These are phyloP conservation scores for Rynchops niger DNA, from an alignment of 2,113 vertebrate species.

Conservation along the genomic window DNA sequence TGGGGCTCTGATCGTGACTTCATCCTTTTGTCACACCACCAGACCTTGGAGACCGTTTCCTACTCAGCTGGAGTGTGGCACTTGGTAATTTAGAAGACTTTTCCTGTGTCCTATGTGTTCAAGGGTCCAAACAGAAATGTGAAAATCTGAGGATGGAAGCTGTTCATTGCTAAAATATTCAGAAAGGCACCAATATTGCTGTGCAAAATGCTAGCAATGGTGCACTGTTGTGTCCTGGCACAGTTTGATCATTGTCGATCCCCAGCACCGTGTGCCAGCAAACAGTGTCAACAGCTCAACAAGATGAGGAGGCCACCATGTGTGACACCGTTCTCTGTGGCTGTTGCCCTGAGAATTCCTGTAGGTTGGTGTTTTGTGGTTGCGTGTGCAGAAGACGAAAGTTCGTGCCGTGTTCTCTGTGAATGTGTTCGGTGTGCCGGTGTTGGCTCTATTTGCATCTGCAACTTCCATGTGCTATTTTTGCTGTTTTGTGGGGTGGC, in stretches of 20 bases:
- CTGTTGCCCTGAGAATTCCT: not conserved
- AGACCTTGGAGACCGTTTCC: not conserved
- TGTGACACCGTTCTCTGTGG: not conserved
- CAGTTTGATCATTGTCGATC: fast-evolving
- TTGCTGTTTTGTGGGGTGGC: fast-evolving
- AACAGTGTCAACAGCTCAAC: fast-evolving
- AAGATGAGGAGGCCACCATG: fast-evolving
- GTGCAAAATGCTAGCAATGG: not conserved
- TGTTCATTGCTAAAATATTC: not conserved
- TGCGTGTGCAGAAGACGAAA: fast-evolving
- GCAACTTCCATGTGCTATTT: fast-evolving
- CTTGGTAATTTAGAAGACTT: not conserved
- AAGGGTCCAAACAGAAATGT: not conserved
- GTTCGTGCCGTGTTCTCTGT: not conserved
- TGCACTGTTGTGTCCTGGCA: too few species aligned
- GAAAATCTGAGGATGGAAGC: not conserved
- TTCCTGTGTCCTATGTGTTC: not conserved
- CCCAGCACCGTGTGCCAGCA: not conserved
- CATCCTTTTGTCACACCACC: not conserved
- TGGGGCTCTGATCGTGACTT: not conserved
- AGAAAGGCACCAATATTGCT: not conserved
- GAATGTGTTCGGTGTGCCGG: fast-evolving
- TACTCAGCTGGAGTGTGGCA: not conserved
- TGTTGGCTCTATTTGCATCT: fast-evolving
- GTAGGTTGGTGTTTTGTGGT: not conserved